Evolutionary conservation across 2,888 invertebrate genomes (phyloP).

Genomic region (Euclidia mi): DNA sequence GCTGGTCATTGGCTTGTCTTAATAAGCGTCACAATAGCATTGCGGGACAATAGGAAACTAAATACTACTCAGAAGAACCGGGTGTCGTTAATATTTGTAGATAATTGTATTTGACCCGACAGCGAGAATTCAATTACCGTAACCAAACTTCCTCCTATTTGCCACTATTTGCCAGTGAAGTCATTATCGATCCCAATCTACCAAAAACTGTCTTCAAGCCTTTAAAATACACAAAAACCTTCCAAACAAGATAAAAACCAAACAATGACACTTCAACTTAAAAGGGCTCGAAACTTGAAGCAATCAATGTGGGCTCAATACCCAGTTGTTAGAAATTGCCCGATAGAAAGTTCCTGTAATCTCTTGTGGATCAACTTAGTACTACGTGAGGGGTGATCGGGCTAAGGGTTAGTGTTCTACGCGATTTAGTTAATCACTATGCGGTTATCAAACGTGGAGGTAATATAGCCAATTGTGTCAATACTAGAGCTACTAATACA

Average conservation of each 20-base stretch:
- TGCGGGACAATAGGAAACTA: no score
- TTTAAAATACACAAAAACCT: conserved; percentile 20
- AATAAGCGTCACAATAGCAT: no score
- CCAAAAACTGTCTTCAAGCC: conserved; percentile 1
- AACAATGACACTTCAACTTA: conserved; percentile 63
- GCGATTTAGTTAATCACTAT: conserved; percentile 75
- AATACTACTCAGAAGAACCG: no score
- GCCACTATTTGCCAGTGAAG: neutral
- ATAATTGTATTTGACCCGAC: no score
- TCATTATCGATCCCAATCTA: conserved; percentile 14
- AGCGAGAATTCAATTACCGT: no score
- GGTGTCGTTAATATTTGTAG: no score
- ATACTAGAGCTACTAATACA: conserved; percentile 18
- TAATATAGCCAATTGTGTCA: conserved; percentile 46
- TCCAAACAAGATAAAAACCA: conserved; percentile 51
- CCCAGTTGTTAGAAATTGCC: conserved; percentile 64
- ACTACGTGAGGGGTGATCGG: conserved; percentile 71
- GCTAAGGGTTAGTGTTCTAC: conserved; percentile 60
- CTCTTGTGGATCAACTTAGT: conserved; percentile 62
- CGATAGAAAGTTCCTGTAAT: conserved; percentile 68
- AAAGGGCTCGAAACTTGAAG: conserved; percentile 62
- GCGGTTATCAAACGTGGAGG: conserved; percentile 65
- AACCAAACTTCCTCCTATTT: neutral
- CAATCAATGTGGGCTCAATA: conserved; percentile 62
- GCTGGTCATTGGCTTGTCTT: no score